Conservation (phyloP, 2,797 vertebrate species). For the Dendrocincla fuliginosa region DNA sequence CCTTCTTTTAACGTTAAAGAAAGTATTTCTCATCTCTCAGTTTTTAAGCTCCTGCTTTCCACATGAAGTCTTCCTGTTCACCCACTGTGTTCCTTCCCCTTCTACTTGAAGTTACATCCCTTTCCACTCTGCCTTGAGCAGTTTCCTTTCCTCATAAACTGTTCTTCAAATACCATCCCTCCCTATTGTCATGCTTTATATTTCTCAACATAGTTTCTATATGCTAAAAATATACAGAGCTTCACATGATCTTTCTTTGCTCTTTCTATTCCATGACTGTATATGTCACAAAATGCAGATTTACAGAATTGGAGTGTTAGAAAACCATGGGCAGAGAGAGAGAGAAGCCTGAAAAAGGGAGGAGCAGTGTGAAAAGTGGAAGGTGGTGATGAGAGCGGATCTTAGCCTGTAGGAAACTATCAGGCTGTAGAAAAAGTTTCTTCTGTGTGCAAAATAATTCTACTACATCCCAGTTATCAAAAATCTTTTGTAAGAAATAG, state of each 20-base stretch:
- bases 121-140: background rate
- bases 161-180: background rate
- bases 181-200: background rate
- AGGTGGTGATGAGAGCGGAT: background rate
- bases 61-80: fast-evolving
- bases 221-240: background rate
- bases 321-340: background rate
- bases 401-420: background rate
- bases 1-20: background rate
- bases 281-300: background rate
- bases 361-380: background rate
- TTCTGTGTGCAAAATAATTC: background rate
- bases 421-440: background rate
- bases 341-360: background rate
- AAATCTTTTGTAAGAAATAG: background rate
- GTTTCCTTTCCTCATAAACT: background rate
- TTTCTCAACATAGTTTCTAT: background rate
- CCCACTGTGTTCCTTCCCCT: background rate
- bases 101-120: background rate
- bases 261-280: background rate
- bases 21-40: background rate
- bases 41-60: background rate
- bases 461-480: background rate
- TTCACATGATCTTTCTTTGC: background rate
- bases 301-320: background rate